A percentile compares a stretch with the other conserved stretches of the same genome.
Conservation (phyloP, 2,113 vertebrate species). For the Bufo gargarizans region DNA sequence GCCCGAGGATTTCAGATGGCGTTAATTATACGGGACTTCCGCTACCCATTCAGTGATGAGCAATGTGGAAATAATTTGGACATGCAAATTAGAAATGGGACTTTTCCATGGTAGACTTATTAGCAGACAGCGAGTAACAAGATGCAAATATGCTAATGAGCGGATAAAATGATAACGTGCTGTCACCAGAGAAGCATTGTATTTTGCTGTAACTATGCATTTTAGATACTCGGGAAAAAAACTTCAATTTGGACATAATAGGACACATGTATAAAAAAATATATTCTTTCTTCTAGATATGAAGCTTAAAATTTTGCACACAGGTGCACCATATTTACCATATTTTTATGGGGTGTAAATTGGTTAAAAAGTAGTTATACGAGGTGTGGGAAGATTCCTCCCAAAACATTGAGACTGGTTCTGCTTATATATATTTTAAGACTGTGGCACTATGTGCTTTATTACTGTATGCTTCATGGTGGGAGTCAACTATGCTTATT, state of each 20-base stretch:
- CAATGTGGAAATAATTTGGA: conserved; percentile 84
- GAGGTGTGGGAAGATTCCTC: too few species aligned
- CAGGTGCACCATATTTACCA: not conserved
- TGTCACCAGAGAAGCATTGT: not conserved
- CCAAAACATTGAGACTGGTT: too few species aligned
- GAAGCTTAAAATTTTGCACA: not conserved
- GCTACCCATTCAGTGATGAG: conserved; percentile 80
- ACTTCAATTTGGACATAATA: not conserved
- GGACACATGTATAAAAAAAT: not conserved
- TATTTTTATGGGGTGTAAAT: too few species aligned
- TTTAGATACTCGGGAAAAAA: not conserved
- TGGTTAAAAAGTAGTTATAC: too few species aligned
- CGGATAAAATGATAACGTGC: conserved; percentile 61
- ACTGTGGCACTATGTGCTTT: too few species aligned
- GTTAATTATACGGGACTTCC: conserved; percentile 84
- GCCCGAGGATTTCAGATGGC: conserved; percentile 78
- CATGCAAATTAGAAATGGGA: conserved; percentile 80
- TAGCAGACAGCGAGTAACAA: conserved; percentile 63
- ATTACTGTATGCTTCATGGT: too few species aligned
- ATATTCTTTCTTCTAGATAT: not conserved
- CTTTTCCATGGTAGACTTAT: conserved; percentile 66
- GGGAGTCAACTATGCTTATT: too few species aligned
- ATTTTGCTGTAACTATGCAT: not conserved
- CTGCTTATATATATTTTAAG: too few species aligned
- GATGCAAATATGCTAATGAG: conserved; percentile 69